Evolutionary conservation across 2,797 vertebrate genomes (phyloP).

Genomic region (Pseudochromis fuscus): DNA sequence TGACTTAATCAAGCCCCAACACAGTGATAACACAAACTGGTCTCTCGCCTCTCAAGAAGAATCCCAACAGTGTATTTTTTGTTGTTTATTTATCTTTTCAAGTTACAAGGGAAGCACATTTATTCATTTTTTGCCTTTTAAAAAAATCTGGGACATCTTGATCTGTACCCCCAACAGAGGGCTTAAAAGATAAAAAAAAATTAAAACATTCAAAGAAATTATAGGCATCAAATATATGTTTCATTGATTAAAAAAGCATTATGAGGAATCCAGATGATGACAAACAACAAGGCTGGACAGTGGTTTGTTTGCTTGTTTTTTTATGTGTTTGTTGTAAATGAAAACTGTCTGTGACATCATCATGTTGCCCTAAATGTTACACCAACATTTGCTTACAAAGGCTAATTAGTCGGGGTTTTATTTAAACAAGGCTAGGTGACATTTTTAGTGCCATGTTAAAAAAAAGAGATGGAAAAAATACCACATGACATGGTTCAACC

Average conservation of each 20-base stretch:
- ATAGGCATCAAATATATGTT: slow-evolving; percentile 75
- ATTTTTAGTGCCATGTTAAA: slow-evolving; percentile 34
- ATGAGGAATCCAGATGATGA: slow-evolving; percentile 51
- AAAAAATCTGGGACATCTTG: slow-evolving; percentile 68
- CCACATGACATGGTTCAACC: slow-evolving; percentile 42
- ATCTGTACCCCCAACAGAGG: slow-evolving; percentile 63
- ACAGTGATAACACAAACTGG: not conserved
- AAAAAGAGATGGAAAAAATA: too few species aligned
- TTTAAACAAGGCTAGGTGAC: slow-evolving; percentile 22
- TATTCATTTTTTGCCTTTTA: slow-evolving; percentile 74
- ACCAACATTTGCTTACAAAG: slow-evolving; percentile 59
- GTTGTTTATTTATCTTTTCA: slow-evolving; percentile 74
- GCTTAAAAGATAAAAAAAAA: slow-evolving; percentile 71
- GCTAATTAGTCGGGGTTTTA: slow-evolving; percentile 49
- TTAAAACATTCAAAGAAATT: slow-evolving; percentile 72
- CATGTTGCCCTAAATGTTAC: slow-evolving; percentile 40
- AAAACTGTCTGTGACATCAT: slow-evolving; percentile 51
- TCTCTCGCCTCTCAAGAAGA: too few species aligned
- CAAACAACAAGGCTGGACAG: slow-evolving; percentile 58
- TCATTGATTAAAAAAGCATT: slow-evolving; percentile 60
- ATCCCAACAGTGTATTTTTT: slow-evolving; percentile 41
- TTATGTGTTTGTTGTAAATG: slow-evolving; percentile 49
- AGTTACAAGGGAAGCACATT: slow-evolving; percentile 85
- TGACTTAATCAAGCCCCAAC: not conserved
- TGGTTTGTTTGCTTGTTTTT: too few species aligned